Evolutionary conservation across 2,888 invertebrate genomes (phyloP), one percentile per base, ranked within the genome.

Genomic region (Conops quadrifasciatus): DNA sequence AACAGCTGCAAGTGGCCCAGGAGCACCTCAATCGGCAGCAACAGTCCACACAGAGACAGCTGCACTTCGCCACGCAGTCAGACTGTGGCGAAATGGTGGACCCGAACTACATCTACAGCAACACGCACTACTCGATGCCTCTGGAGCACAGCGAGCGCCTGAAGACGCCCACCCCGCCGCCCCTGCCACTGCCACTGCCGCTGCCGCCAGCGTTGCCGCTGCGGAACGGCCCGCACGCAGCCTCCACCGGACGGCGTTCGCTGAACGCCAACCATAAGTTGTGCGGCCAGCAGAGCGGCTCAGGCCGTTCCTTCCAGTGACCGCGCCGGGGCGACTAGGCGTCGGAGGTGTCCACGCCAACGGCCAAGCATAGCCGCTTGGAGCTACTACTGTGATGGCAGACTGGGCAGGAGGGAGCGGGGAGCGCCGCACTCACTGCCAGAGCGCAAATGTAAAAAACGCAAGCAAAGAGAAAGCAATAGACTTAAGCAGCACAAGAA

Each of bases 111-210:
- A 84, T 84, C 62, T 81, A 81, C 73, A 80, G 78, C 75, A 85
- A 85, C 72, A 79, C 85, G 2, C 85, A 85, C 70, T 85, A 85
- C 62, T 85, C 85, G 13, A 72, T 85, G 80, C 85, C 85, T 2
- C 71, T 85, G 67, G 85, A 85, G 77, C 84, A 85, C 70, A 70
- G 79, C 71, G 80, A 79, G 2, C 79, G 80, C 72, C 75, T 77
- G 71, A 83, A 82, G 74, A 83, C 84, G 15, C 85, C 84, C 16
- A 84, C 84, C 13, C 85, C 85, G 16, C 83, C 85, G 9, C 83
- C 84, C 36, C 36, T 45, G 24, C 75, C 79, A 24, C n/a, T n/a
- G n/a, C n/a, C n/a, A n/a, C n/a, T n/a, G n/a, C 78, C 78, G 26
- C 76, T 84, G 68, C 85, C 85, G 24, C 85, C 86, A 70, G 85